These are phyloP conservation scores for Tenualosa thibaudeaui DNA, from an alignment of 2,797 vertebrate species.

Conservation along the genomic window DNA sequence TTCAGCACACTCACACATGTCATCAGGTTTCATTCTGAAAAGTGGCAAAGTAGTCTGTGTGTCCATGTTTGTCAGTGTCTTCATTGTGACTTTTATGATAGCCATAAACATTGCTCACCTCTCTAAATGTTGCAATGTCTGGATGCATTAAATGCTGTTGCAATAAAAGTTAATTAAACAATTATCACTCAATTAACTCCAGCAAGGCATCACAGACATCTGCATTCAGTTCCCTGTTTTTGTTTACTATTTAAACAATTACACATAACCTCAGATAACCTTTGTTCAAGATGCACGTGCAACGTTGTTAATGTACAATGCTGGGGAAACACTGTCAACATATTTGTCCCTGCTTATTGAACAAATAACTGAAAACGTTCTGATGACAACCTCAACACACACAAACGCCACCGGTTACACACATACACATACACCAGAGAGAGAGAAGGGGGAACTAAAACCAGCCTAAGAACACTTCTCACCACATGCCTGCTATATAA, in stretches of 20 bases:
- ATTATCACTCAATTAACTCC: constrained; percentile 53
- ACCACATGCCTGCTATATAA: background rate
- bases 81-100: background rate
- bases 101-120: background rate
- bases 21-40: constrained; percentile 24
- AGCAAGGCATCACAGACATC: constrained; percentile 46
- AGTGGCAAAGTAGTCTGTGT: background rate
- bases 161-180: constrained; percentile 59
- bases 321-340: background rate
- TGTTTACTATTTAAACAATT: constrained; percentile 8
- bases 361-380: background rate
- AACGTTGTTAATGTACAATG: background rate
- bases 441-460: background rate
- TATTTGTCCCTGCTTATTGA: constrained; percentile 3
- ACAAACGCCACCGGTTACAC: background rate
- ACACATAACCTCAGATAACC: background rate
- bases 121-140: background rate
- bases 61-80: background rate
- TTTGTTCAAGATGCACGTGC: background rate
- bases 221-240: constrained; percentile 19
- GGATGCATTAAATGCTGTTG: constrained; percentile 9
- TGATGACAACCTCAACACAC: background rate
- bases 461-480: background rate
- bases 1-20: constrained; percentile 21
- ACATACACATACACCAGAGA: background rate